These are phyloP conservation scores for Lophura nycthemera DNA, from an alignment of 2,113 vertebrate species.

Conservation along the genomic window DNA sequence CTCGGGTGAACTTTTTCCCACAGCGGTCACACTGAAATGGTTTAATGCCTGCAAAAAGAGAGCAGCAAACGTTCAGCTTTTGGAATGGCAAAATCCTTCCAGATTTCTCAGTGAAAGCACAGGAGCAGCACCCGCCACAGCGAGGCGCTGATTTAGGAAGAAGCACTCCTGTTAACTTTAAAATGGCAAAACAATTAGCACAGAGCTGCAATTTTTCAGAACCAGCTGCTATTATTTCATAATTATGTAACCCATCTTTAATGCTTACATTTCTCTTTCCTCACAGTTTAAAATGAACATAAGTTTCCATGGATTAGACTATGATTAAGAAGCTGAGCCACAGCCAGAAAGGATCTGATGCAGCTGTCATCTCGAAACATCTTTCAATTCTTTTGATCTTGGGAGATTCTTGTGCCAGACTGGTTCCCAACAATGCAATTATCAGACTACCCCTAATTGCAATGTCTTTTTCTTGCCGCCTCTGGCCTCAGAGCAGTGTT, in stretches of 20 bases:
- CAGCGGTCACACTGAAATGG: slow-evolving; percentile 99
- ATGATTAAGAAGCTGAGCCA: neutral
- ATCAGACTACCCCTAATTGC: slow-evolving; percentile 54
- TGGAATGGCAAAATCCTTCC: neutral
- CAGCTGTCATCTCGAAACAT: neutral
- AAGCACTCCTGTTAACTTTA: neutral
- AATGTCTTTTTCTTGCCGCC: slow-evolving; percentile 30
- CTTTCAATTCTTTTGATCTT: slow-evolving; percentile 46
- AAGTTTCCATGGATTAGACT: neutral
- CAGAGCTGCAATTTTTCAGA: neutral
- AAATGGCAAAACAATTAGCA: neutral
- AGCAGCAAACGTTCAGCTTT: neutral
- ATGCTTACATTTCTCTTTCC: neutral
- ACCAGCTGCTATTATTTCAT: neutral
- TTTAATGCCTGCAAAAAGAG: slow-evolving; percentile 91
- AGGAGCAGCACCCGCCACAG: neutral
- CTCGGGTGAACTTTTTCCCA: slow-evolving; percentile 99
- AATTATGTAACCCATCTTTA: neutral
- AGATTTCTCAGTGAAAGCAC: neutral
- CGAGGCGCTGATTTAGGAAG: neutral
- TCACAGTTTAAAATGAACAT: neutral
- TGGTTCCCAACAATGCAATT: slow-evolving; percentile 60
- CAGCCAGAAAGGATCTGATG: neutral
- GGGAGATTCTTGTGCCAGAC: slow-evolving; percentile 46
- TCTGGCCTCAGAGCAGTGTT: neutral